Evolutionary conservation across 2,888 invertebrate genomes (phyloP).

Genomic region (Ochropacha duplaris): DNA sequence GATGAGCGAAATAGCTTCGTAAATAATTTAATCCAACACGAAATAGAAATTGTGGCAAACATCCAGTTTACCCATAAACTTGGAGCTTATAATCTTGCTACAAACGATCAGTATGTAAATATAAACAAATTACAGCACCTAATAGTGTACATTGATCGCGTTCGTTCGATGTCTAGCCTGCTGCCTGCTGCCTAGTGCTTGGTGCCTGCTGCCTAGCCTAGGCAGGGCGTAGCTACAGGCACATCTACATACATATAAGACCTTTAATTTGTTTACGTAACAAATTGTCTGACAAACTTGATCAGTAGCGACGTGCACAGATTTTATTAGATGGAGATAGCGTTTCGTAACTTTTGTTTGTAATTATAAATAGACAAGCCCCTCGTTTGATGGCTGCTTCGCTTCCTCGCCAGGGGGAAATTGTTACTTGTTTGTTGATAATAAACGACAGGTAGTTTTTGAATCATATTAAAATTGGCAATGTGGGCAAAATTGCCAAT

Average conservation of each 20-base stretch:
- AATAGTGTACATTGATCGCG: conserved; percentile 34
- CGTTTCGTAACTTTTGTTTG: neutral
- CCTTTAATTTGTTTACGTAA: conserved; percentile 3
- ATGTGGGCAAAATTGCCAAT: neutral
- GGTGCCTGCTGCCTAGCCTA: neutral
- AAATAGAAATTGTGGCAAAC: neutral
- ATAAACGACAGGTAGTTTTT: neutral
- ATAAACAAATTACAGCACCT: conserved; percentile 40
- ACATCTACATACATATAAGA: conserved; percentile 1
- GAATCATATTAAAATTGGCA: neutral
- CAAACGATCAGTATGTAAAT: conserved; percentile 34
- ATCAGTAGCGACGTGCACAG: neutral
- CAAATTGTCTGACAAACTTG: conserved; percentile 5
- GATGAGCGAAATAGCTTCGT: neutral
- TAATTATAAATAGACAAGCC: neutral
- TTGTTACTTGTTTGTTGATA: neutral
- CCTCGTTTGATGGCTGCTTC: neutral
- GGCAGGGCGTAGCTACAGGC: neutral
- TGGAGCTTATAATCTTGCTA: conserved; percentile 30
- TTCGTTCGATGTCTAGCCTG: conserved; percentile 11
- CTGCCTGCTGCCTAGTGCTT: neutral
- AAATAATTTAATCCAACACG: neutral
- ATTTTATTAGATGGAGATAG: conserved; percentile 1
- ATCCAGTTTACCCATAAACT: neutral
- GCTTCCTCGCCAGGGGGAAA: neutral